Evolutionary conservation across 2,797 vertebrate genomes (phyloP), one percentile per base, ranked within the genome.

Genomic region (Prunella strophiata): DNA sequence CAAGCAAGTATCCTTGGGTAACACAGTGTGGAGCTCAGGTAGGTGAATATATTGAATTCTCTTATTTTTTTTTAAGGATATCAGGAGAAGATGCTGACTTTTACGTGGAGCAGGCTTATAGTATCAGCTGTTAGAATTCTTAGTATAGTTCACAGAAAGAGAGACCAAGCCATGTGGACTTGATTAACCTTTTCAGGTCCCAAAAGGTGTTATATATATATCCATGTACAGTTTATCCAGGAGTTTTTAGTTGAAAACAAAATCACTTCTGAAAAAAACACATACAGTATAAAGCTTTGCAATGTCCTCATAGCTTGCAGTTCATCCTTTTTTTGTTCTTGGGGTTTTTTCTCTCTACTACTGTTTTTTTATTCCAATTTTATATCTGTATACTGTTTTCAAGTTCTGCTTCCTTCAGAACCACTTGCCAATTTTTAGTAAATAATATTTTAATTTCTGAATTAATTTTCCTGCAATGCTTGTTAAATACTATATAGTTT

Each of bases 321-420:
- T 78, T 18, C 38, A 25, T 20, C 4, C 8, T 52, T 55, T 5
- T 55, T 5, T 34, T 27, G 3, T n/a, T 79, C 15, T 23, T 63
- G 7, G 2, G 1, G 2, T 1, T 19, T 13, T 34, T 23, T 15
- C 16, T 57, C 16, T 38, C 3, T 30, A 22, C 5, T 48, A 18
- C 30, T 29, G 25, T 5, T 38, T 57, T 4, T 16, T 50, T 16
- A 26, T 42, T 5, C 10, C 5, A 13, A 27, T 55, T 27, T 42
- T 61, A 19, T 20, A 4, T 29, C 16, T 43, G 22, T 32, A 48
- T 29, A 20, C 5, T 52, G 4, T 21, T 85, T 90, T 68, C 30
- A n/a, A 54, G 1, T 68, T 81, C 29, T 80, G 19, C 22, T n/a
- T 73, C 26, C 26, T 73, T 68, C 22, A 88, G 17, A 22, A 68